Conservation (phyloP, 2,797 vertebrate species). For the Molossus molossus region DNA sequence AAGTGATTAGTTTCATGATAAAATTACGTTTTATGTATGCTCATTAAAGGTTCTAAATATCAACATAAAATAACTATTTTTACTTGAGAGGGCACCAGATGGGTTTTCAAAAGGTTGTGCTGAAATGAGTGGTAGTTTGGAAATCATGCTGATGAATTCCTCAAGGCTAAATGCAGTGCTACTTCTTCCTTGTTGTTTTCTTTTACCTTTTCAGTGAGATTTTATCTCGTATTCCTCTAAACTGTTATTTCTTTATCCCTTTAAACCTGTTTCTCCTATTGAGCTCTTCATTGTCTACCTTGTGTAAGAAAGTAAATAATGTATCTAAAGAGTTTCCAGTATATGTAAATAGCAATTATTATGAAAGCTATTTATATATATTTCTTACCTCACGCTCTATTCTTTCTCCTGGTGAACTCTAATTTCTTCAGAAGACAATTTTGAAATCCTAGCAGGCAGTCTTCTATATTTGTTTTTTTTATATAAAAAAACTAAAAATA, state of each 20-base stretch:
- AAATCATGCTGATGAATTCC: background rate
- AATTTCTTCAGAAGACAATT: background rate
- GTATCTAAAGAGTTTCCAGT: background rate
- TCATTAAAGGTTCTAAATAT: constrained; percentile 46
- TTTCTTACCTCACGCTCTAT: background rate
- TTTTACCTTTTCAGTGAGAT: constrained; percentile 43
- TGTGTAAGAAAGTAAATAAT: constrained; percentile 29
- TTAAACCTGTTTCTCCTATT: background rate
- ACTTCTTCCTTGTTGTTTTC: background rate
- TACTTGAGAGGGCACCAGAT: background rate
- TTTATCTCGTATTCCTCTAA: background rate
- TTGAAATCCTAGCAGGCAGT: background rate
- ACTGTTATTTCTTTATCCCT: constrained; percentile 1
- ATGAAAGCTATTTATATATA: background rate
- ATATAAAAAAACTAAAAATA: constrained; percentile 32
- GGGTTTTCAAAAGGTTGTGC: background rate
- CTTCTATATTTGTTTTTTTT: background rate
- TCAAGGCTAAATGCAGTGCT: background rate
- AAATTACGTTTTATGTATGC: background rate
- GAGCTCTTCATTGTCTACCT: background rate
- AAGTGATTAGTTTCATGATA: background rate
- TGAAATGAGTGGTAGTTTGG: constrained; percentile 2
- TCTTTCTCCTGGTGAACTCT: constrained; percentile 9
- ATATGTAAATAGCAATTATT: background rate
- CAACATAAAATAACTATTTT: background rate